Base-by-base conservation (phyloP, 1,140 invertebrate genomes). In the Megalonaias nervosa region DNA sequence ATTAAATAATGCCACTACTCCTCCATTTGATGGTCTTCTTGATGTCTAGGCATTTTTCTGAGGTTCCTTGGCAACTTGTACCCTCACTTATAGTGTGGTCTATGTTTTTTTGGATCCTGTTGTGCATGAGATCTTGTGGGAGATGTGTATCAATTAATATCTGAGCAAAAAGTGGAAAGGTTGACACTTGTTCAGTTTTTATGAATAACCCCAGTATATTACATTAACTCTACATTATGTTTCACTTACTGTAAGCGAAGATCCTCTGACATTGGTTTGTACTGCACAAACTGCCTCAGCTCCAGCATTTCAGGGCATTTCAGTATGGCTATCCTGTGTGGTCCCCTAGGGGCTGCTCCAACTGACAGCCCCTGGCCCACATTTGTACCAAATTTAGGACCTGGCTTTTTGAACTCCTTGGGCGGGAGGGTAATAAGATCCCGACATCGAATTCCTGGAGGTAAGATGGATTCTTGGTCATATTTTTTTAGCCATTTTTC, bases 401-500 rank as follows among this genome's bases (percentile, higher is more conserved):
- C 88, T 57, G 84, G 81, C 21, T 77, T 86, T 80, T 89, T 89
- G 58, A 80, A 83, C 71, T 91, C 89, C 59, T 83, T 85, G 4
- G 90, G 75, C 13, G 90, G 89, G 55, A 90, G 81, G 1, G 86
- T 86, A 23, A 84, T 87, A 12, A 91, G 82, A 80, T 91, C 88
- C 66, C 90, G 70, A 26, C 85, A 89, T 64, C 84, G 73, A 15
- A 91, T 85, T 23, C 90, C 89, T 6, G 71, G 77, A 61, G 90
- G 90, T 65, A 90, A 84, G 56, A 91, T 90, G 58, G 87, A 89
- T 23, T 88, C 82, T 62, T 86, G 82, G 48, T 88, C 86, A 76
- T 90, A 91, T 13, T 86, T 84, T 76, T 86, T 86, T 6, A 90
- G 71, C 90, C 90, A 91, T 14, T 75, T 77, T 61, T 91, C 85